Evolutionary conservation across 1,140 invertebrate genomes (phyloP), one percentile per base, ranked within the genome.

Genomic region (Lepidurus arcticus): DNA sequence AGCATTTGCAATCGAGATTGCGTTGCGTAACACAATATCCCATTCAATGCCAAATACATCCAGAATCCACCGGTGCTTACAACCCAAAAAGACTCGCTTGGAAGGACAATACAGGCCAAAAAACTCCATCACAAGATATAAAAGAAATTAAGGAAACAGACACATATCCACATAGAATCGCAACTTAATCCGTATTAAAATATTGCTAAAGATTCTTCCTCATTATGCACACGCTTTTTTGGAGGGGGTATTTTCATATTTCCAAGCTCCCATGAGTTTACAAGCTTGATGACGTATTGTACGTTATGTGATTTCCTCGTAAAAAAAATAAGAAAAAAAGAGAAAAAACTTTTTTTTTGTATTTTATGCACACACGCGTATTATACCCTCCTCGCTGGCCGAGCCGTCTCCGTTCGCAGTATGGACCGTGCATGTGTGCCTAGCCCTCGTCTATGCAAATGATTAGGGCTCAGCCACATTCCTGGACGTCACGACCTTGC

Each of bases 381-480:
- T 65, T 65, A 65, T 21, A 65, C 8, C 53, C 53, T 65, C 53
- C 16, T 65, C 53, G 13, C 53, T n/a, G 13, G 6, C 53, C 16
- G 21, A 65, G 16, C 21, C 21, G 16, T 65, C 53, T 11, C 10
- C 10, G 45, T 47, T 47, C 45, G 45, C 45, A 9, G 53, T 65
- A 65, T 65, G 13, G 53, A n/a, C 53, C 53, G n/a, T n/a, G 53
- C 53, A 65, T 65, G 53, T 65, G 53, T 65, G 53, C 53, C 53
- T 65, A 65, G 53, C 53, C 53, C 53, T 65, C 53, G 53, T 65
- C 53, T 65, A 65, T 65, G 53, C 53, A 65, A 65, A 65, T 65
- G 53, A 65, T 65, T 65, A 65, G 53, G 53, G 53, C 13, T 65
- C 53, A 65, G 53, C 53, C 53, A 65, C 53, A 65, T 65, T 65